A percentile compares a stretch with the other conserved stretches of the same genome.
Evolutionary conservation across 1,140 invertebrate genomes (phyloP).

Genomic region (Cherax destructor): DNA sequence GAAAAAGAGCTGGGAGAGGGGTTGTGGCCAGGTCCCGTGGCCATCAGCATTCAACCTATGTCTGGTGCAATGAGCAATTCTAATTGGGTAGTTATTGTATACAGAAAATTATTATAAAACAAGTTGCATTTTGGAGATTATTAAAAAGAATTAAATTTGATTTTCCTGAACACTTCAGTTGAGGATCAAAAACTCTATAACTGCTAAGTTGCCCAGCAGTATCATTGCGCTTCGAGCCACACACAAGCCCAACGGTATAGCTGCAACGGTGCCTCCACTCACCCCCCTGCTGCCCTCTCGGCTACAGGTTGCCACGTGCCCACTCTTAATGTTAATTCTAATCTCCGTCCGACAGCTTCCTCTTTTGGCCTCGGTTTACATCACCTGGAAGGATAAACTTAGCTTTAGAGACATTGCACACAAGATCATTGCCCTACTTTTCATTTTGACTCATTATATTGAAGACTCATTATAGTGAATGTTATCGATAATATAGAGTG

Average conservation of each 20-base stretch:
- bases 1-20: not conserved
- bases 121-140: not conserved
- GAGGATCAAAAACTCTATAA: not conserved
- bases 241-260: constrained; percentile 22
- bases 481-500: no score
- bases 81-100: not conserved
- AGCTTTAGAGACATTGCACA: not conserved
- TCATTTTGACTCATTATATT: no score
- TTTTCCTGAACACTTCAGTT: not conserved
- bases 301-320: constrained; percentile 14
- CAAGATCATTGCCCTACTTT: not conserved
- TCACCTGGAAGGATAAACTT: constrained; percentile 32
- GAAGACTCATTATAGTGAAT: no score
- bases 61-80: not conserved
- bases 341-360: constrained; percentile 59
- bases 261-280: not conserved
- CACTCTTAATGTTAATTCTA: not conserved
- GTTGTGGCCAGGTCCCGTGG: not conserved
- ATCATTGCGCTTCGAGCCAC: not conserved
- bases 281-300: constrained; percentile 10
- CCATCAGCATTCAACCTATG: not conserved
- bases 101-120: not conserved
- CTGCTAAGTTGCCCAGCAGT: not conserved
- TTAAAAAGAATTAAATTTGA: not conserved
- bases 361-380: constrained; percentile 47